phyloP scores from a whole-genome alignment of 2,888 invertebrate genomes.

The Antheraea yamamai region DNA sequence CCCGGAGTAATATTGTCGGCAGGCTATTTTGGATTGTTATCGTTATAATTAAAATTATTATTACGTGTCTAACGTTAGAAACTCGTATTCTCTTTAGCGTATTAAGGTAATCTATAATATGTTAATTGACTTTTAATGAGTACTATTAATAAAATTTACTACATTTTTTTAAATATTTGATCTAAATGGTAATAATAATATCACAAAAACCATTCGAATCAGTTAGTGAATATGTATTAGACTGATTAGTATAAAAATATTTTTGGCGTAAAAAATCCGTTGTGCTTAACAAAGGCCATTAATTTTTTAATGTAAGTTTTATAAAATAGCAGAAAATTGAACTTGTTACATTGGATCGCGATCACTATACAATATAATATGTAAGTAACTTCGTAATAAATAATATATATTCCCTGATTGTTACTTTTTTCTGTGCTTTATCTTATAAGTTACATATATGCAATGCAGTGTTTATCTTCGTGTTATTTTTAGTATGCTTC shows the following conservation, averaged over 20 bases:
- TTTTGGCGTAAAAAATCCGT: too few relatives aligned
- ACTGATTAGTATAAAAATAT: too few relatives aligned
- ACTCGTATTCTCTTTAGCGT: not conserved
- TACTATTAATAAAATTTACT: not conserved
- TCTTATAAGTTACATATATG: too few relatives aligned
- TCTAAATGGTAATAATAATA: not conserved
- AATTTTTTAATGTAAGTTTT: not conserved
- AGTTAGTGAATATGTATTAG: too few relatives aligned
- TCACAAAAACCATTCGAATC: too few relatives aligned
- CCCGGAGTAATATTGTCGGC: slow-evolving; percentile 54
- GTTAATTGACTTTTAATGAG: not conserved
- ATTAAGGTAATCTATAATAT: not conserved
- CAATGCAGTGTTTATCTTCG: not conserved
- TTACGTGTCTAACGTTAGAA: not conserved
- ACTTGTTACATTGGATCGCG: not conserved
- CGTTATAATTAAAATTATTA: not conserved
- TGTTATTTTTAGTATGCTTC: not conserved
- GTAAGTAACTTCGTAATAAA: too few relatives aligned
- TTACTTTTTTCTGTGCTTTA: too few relatives aligned
- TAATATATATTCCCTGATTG: too few relatives aligned
- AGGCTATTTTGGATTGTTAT: slow-evolving; percentile 29
- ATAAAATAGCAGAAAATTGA: not conserved
- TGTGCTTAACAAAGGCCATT: too few relatives aligned
- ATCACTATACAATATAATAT: too few relatives aligned
- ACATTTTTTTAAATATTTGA: not conserved